Base-by-base conservation (phyloP, 2,113 vertebrate genomes). In the Tragelaphus strepsiceros region DNA sequence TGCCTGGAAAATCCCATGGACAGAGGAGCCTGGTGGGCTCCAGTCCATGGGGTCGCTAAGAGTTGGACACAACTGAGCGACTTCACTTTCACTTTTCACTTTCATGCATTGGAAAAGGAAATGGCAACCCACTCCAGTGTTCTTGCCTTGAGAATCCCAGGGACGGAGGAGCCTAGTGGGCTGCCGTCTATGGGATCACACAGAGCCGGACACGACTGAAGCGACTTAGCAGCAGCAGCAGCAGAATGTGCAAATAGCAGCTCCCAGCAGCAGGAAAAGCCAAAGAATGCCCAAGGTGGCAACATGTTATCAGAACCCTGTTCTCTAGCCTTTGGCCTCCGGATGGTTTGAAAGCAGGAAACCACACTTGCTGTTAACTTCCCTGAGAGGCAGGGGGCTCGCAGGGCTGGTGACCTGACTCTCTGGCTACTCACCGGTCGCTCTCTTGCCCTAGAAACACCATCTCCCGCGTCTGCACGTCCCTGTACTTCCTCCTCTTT, bases 401-500 rank as follows among this genome's bases (percentile, higher is more conserved):
- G 39, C 9, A 32, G 83, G 80, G 74, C 22, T 11, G 61, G 43
- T 16, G 32, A 9, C n/a, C 24, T 1, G 32, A 28, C 16, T 35
- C 85, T 22, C 0, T 15, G 15, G 83, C 19, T 3, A 1, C 77
- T 21, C 13, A 6, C 22, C 5, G 62, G 85, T 54, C 0, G 0
- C 59, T 51, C 58, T 81, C 64, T 64, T 7, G 62, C 10, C 30
- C 2, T 4, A 16, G 21, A n/a, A 35, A 24, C 71, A 16, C 2
- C 58, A 7, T 3, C 77, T 67, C 19, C 35, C 61, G 74, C 0
- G 13, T 35, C 64, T 17, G 8, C 8, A 30, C 13, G 2, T 35
- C 35, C 28, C 78, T 1, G 3, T 30, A 30, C 9, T 11, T 8
- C 10, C 24, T 49, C 13, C 28, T 28, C 56, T 49, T 21, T 53